Percentiles rank a stretch among this genome's conserved stretches.
Evolutionary conservation across 2,888 invertebrate genomes (phyloP).

Genomic region (Atherix ibis): DNA sequence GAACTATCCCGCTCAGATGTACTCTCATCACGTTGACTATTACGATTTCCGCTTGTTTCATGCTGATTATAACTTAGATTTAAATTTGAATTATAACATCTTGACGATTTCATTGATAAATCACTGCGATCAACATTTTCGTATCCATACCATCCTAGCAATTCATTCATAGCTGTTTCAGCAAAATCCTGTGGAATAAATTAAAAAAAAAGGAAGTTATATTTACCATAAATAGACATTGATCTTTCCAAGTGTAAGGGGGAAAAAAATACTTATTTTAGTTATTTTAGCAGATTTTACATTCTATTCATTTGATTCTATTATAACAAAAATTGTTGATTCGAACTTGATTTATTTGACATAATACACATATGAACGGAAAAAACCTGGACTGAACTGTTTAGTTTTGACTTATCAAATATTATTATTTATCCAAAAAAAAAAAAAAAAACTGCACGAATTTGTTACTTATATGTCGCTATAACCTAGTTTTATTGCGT

Average conservation of each 20-base stretch:
- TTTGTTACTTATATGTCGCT: too few relatives aligned
- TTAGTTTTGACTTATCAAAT: too few relatives aligned
- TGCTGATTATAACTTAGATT: conserved; percentile 2
- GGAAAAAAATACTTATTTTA: conserved; percentile 1
- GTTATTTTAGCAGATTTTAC: conserved; percentile 4
- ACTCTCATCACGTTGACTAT: conserved; percentile 17
- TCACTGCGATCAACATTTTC: conserved; percentile 48
- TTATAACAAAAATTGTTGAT: too few relatives aligned
- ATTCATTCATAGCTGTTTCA: conserved; percentile 82
- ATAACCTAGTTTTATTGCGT: too few relatives aligned
- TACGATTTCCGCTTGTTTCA: conserved; percentile 7
- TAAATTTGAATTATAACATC: conserved; percentile 8
- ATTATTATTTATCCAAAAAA: too few relatives aligned
- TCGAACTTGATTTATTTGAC: too few relatives aligned
- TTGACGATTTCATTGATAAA: conserved; percentile 27
- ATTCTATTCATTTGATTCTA: too few relatives aligned
- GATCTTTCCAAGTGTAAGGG: neutral
- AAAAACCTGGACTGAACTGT: too few relatives aligned
- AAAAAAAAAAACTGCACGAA: too few relatives aligned
- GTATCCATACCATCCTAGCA: conserved; percentile 85
- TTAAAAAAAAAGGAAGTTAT: conserved; percentile 2
- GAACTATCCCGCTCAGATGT: conserved; percentile 31
- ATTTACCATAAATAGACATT: too few relatives aligned
- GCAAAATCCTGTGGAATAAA: conserved; percentile 60
- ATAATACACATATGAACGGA: too few relatives aligned